These are phyloP conservation scores for Actias luna DNA, from an alignment of 2,888 invertebrate species.

Conservation along the genomic window DNA sequence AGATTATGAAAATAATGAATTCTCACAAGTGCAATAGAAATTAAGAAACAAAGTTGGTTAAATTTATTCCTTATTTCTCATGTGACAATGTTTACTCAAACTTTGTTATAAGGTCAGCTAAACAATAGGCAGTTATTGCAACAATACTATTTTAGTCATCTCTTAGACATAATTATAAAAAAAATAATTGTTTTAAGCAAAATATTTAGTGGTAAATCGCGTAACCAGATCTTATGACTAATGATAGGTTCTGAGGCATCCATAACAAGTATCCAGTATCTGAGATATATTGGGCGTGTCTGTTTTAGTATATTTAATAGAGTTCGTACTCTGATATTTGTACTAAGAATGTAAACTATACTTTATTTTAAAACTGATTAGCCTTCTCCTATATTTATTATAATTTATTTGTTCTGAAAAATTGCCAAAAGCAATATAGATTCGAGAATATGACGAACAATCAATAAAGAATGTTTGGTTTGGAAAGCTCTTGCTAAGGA, in stretches of 20 bases:
- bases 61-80: not conserved
- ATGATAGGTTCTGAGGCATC: not conserved
- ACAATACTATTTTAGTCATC: not conserved
- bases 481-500: not conserved
- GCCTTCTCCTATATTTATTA: not conserved
- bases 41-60: not conserved
- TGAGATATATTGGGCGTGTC: not conserved
- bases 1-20: not conserved
- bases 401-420: slow-evolving; percentile 1
- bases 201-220: not conserved
- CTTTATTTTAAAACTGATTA: not conserved
- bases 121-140: not conserved
- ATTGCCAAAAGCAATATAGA: slow-evolving; percentile 6
- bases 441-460: not conserved
- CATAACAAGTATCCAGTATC: not conserved
- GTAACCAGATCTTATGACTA: not conserved
- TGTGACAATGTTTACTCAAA: not conserved
- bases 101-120: not conserved
- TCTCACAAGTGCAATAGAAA: not conserved
- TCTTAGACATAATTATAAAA: not conserved
- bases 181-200: not conserved
- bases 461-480: slow-evolving; percentile 9
- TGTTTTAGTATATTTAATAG: not conserved
- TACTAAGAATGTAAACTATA: not conserved
- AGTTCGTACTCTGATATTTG: not conserved